Evolutionary conservation across 2,888 invertebrate species (phyloP).

Genomic region (Phorcus lineatus): DNA sequence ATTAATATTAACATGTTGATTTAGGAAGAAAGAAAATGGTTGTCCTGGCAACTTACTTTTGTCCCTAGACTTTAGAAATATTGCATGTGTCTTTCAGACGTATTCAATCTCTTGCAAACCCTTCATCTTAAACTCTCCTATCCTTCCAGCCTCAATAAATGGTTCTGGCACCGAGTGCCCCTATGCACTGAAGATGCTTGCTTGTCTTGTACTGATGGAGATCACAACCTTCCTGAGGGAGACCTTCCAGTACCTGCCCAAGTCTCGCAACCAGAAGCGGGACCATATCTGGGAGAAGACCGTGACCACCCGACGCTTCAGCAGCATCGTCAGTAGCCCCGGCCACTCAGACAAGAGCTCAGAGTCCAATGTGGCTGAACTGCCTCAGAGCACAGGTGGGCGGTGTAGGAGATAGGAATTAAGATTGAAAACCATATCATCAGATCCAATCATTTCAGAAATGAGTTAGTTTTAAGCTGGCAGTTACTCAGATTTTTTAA

Average conservation of each 20-base stretch:
- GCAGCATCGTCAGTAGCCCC: constrained; percentile 95
- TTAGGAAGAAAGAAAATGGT: too few species aligned
- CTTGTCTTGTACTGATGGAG: constrained; percentile 95
- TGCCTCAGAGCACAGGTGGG: constrained; percentile 59
- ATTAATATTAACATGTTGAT: too few species aligned
- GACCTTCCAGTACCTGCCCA: constrained; percentile 86
- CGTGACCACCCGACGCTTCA: constrained; percentile 85
- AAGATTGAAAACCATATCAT: too few species aligned
- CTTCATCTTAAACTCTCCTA: too few species aligned
- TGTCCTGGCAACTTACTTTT: too few species aligned
- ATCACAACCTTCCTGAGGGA: constrained; percentile 97
- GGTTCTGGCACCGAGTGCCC: constrained; percentile 79
- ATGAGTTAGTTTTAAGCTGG: too few species aligned
- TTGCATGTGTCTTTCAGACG: too few species aligned
- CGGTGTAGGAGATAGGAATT: not conserved
- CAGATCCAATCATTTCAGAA: too few species aligned
- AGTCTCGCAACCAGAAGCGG: constrained; percentile 70
- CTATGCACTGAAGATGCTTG: constrained; percentile 86
- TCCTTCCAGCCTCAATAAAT: constrained; percentile 72
- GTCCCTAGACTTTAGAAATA: too few species aligned
- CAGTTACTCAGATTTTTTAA: too few species aligned
- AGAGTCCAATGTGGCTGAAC: constrained; percentile 66
- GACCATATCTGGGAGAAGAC: constrained; percentile 70
- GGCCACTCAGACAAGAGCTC: constrained; percentile 81
- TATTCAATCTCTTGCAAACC: too few species aligned